Conservation (phyloP, 2,888 invertebrate genomes). For the Acheta domesticus region DNA sequence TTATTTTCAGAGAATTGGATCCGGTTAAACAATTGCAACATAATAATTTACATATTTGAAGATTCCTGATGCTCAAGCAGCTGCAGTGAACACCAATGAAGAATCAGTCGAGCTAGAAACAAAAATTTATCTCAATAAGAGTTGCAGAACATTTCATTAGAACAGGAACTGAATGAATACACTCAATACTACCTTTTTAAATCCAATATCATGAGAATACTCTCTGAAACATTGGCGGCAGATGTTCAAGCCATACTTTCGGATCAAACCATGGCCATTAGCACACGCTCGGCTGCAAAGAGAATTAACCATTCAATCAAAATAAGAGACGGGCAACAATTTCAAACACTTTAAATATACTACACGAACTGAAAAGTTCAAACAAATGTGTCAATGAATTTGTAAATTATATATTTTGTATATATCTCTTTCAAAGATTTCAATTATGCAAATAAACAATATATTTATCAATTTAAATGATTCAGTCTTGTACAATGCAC, state of each 20-base stretch:
- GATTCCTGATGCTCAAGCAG: too few species aligned
- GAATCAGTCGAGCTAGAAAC: too few species aligned
- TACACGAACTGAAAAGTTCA: neutral
- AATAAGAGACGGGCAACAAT: neutral
- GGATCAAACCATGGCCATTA: constrained; percentile 95
- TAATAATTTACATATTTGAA: neutral
- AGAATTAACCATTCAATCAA: constrained; percentile 33
- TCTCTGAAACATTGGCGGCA: constrained; percentile 98
- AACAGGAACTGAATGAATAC: too few species aligned
- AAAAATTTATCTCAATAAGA: neutral
- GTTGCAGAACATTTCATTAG: neutral
- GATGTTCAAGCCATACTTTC: constrained; percentile 95
- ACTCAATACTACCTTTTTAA: constrained; percentile 81
- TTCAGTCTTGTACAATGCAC: too few species aligned
- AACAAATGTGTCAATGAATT: neutral
- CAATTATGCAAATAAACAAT: too few species aligned
- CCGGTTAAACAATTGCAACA: constrained; percentile 18
- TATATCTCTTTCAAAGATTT: too few species aligned
- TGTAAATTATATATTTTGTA: too few species aligned
- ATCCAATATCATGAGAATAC: constrained; percentile 97
- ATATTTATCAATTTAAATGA: too few species aligned
- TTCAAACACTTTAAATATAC: neutral
- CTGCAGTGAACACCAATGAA: too few species aligned
- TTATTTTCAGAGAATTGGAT: constrained; percentile 40
- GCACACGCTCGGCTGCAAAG: constrained; percentile 91